A percentile compares a stretch with the other conserved stretches of the same genome.
Evolutionary conservation across 2,888 invertebrate genomes (phyloP).

Genomic region (Drosophila prostipennis): DNA sequence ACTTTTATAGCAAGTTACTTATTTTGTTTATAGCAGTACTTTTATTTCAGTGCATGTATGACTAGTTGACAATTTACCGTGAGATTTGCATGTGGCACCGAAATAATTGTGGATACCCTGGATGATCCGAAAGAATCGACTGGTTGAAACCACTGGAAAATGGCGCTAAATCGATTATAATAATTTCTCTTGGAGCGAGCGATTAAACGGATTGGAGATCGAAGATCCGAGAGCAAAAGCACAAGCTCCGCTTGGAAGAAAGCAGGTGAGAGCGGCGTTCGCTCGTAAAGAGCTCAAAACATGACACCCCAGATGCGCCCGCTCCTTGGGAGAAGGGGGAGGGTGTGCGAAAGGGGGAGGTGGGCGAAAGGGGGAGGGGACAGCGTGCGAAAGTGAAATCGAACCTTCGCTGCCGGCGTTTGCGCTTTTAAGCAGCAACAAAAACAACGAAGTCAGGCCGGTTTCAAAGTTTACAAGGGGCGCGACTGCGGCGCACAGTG

Average conservation of each 20-base stretch:
- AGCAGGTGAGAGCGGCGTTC: constrained; percentile 63
- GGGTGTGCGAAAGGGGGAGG: background rate
- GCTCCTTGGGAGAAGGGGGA: constrained; percentile 24
- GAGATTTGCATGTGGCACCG: background rate
- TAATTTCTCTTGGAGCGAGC: constrained; percentile 8
- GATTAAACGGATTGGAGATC: constrained; percentile 1
- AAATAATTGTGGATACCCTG: background rate
- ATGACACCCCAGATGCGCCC: constrained; percentile 56
- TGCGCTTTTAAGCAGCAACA: constrained; percentile 65
- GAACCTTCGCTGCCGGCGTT: constrained; percentile 78
- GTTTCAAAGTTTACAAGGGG: constrained; percentile 61
- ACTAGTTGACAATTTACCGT: background rate
- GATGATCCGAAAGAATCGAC: background rate
- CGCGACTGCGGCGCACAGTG: constrained; percentile 43
- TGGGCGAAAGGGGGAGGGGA: constrained; percentile 54
- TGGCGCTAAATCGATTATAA: constrained; percentile 5
- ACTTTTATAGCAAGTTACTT: no score
- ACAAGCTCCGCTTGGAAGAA: constrained; percentile 59
- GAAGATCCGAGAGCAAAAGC: constrained; percentile 28
- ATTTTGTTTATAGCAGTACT: no score
- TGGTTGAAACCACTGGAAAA: constrained; percentile 10
- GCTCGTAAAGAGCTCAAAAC: constrained; percentile 59
- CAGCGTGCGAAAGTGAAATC: constrained; percentile 81
- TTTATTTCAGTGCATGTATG: background rate
- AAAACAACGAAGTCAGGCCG: constrained; percentile 54